Evolutionary conservation across 2,888 invertebrate genomes (phyloP), one percentile per base, ranked within the genome.

Genomic region (Nomada ferruginata): DNA sequence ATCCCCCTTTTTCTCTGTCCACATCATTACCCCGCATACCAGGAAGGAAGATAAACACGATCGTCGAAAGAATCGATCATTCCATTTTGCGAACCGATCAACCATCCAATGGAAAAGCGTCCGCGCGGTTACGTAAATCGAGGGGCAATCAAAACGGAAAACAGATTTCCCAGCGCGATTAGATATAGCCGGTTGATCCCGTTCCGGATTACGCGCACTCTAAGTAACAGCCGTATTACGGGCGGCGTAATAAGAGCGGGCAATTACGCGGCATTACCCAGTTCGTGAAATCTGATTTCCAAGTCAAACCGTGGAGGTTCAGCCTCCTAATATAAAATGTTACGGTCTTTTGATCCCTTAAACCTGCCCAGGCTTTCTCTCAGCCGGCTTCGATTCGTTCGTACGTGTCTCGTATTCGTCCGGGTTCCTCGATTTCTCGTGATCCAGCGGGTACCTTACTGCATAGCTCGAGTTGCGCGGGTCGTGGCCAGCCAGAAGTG

Each of bases 241-340:
- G 47, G 44, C 79, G 79, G 59, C 65, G 85, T 83, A 89, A 89
- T 84, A 90, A 89, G 86, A 85, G 76, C 86, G 79, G 76, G 72
- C 90, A 88, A 90, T 90, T 87, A 87, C 85, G 76, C 66, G 66
- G 82, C 69, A 73, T 70, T 78, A 82, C 64, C 64, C 63, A 61
- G 72, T 74, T 53, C 69, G 71, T 36, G 69, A 65, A 78, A 83
- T 79, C 73, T 71, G 71, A 76, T 81, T 73, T 77, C 47, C 65
- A 18, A 10, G 64, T 26, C 64, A 20, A 29, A 47, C 47, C 11
- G 47, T 59, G 47, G 47, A 47, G 70, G 52, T 53, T 65, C 60
- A 53, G 53, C 59, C 44, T 65, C 20, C 78, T 68, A 61, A 63
- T 77, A 77, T 77, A 68, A 78, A 78, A 78, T 78, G 77, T 78